Percentiles rank a stretch among this genome's conserved stretches.
phyloP scores from a whole-genome alignment of 2,888 invertebrate species.

The Ctenicera cuprea region DNA sequence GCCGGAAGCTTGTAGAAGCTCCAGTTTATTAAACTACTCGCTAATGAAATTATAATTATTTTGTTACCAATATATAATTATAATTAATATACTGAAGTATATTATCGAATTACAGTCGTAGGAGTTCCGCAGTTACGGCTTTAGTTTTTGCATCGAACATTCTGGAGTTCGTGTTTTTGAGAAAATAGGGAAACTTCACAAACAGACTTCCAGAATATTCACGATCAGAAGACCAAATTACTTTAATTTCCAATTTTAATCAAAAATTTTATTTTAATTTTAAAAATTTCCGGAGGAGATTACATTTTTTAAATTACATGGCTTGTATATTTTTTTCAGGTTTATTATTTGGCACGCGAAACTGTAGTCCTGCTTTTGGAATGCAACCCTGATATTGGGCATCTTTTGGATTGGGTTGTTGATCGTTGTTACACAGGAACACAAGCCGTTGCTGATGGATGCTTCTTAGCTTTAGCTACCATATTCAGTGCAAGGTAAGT shows the following conservation, averaged over 20 bases:
- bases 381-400: constrained; percentile 94
- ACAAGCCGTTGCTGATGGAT: constrained; percentile 94
- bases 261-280: no score
- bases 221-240: no score
- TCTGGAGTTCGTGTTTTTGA: no score
- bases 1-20: constrained; percentile 10
- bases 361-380: constrained; percentile 95
- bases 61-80: no score
- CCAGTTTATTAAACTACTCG: constrained; percentile 1
- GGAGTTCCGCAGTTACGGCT: no score
- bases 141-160: neutral
- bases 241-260: no score
- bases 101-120: neutral
- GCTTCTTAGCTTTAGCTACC: constrained; percentile 95
- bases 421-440: constrained; percentile 97
- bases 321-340: constrained; percentile 74
- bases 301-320: neutral
- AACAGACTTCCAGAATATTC: no score
- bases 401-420: constrained; percentile 97
- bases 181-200: neutral
- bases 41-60: constrained; percentile 21
- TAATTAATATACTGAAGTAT: constrained; percentile 21
- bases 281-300: no score
- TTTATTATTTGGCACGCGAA: constrained; percentile 93
- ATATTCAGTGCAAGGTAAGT: constrained; percentile 95